A percentile compares a stretch with the other conserved stretches of the same genome.
Conservation (phyloP, 2,797 vertebrate genomes). For the Gymnoscopelus braueri region DNA sequence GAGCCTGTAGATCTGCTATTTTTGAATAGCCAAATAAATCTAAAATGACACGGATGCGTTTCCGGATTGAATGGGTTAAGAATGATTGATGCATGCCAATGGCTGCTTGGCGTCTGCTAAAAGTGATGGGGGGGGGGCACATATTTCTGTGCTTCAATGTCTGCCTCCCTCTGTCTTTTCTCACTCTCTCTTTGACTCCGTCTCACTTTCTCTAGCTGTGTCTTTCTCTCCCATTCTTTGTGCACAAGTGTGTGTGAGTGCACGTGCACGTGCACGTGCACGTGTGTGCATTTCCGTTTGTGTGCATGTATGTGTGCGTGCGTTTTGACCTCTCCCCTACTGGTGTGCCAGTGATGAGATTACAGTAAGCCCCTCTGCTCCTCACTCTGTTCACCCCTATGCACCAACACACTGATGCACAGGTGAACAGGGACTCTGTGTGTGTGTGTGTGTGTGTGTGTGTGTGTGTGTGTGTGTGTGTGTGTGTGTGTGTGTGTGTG, state of each 20-base stretch:
- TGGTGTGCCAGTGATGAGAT: slow-evolving; percentile 76
- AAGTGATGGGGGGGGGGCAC: slow-evolving; percentile 59
- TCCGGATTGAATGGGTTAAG: slow-evolving; percentile 34
- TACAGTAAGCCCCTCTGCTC: slow-evolving; percentile 71
- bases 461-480: neutral
- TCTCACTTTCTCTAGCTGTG: slow-evolving; percentile 15
- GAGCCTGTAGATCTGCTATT: too few species aligned
- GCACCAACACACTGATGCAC: slow-evolving; percentile 47
- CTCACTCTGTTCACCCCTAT: slow-evolving; percentile 49
- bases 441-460: slow-evolving; percentile 20
- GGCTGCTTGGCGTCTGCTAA: slow-evolving; percentile 52
- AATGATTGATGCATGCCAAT: slow-evolving; percentile 77
- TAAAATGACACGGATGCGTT: too few species aligned
- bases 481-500: neutral
- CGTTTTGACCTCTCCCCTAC: slow-evolving; percentile 64
- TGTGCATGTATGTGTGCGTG: slow-evolving; percentile 13
- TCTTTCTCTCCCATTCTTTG: slow-evolving; percentile 1
- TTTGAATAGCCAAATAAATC: too few species aligned
- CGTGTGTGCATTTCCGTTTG: slow-evolving; percentile 1
- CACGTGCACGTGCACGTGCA: neutral
- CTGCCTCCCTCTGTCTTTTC: neutral
- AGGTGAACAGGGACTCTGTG: slow-evolving; percentile 41
- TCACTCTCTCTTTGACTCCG: slow-evolving; percentile 1
- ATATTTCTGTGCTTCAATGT: slow-evolving; percentile 41
- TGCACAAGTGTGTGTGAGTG: neutral